Percentiles rank a stretch among this genome's conserved stretches.
Evolutionary conservation across 2,113 vertebrate genomes (phyloP).

Genomic region (Pangasianodon hypophthalmus): DNA sequence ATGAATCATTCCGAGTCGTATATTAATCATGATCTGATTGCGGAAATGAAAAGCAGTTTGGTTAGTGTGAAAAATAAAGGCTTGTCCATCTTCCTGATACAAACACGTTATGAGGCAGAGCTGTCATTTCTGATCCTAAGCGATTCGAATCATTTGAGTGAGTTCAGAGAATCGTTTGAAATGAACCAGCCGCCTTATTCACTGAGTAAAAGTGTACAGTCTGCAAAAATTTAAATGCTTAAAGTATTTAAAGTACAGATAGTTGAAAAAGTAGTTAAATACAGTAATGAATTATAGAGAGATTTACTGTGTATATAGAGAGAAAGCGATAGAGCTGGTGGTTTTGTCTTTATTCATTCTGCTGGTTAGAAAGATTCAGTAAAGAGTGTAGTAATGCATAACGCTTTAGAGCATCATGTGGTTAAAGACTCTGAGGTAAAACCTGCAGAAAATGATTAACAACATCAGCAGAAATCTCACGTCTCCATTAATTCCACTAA

Average conservation of each 20-base stretch:
- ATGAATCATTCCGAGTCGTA: background rate
- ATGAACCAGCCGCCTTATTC: background rate
- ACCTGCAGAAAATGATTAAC: background rate
- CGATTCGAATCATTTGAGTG: background rate
- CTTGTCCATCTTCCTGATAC: background rate
- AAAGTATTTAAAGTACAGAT: too few species aligned
- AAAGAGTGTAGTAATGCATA: background rate
- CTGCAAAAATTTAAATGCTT: too few species aligned
- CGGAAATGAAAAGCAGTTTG: background rate
- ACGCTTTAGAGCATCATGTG: background rate
- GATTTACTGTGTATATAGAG: too few species aligned
- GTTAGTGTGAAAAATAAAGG: background rate
- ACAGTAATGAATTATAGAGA: too few species aligned
- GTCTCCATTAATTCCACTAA: too few species aligned
- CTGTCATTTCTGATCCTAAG: background rate
- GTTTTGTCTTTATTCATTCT: too few species aligned
- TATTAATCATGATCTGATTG: background rate
- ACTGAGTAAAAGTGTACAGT: background rate
- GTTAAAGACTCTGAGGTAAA: background rate
- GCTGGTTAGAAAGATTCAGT: too few species aligned
- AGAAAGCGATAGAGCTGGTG: too few species aligned
- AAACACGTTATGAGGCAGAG: background rate
- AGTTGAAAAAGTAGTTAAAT: too few species aligned
- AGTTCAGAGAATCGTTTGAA: background rate
- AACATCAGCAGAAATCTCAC: background rate